phyloP scores from a whole-genome alignment of 2,888 invertebrate genomes.

The Cryptosula pallasiana region DNA sequence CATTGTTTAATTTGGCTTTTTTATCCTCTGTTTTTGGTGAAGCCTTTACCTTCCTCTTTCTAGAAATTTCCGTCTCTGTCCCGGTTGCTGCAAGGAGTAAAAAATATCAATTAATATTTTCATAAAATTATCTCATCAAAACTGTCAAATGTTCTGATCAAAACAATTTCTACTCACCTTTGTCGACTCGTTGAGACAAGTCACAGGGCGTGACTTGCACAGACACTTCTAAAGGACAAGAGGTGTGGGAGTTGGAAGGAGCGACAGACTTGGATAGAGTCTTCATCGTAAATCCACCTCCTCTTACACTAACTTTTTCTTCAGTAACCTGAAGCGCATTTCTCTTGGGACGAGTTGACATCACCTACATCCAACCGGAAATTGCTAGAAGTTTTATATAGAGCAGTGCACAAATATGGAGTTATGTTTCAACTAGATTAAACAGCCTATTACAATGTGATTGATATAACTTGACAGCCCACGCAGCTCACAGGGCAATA shows the following conservation, averaged over 20 bases:
- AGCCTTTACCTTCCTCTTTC: slow-evolving; percentile 7
- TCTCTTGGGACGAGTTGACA: not conserved
- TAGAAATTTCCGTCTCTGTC: not conserved
- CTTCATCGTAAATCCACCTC: not conserved
- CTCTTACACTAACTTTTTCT: not conserved
- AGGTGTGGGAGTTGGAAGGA: not conserved
- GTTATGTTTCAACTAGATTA: too few relatives aligned
- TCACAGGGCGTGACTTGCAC: slow-evolving; percentile 20
- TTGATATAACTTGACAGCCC: not conserved
- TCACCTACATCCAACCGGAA: too few relatives aligned
- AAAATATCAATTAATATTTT: too few relatives aligned
- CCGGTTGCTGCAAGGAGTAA: too few relatives aligned
- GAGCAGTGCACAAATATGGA: too few relatives aligned
- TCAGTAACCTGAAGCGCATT: not conserved
- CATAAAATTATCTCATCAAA: too few relatives aligned
- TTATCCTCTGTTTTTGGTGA: not conserved
- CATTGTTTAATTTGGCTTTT: too few relatives aligned
- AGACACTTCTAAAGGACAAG: not conserved
- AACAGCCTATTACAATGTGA: not conserved
- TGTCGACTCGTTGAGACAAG: not conserved
- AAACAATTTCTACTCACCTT: not conserved
- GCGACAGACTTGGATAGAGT: not conserved
- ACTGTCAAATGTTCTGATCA: too few relatives aligned
- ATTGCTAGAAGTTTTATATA: too few relatives aligned
- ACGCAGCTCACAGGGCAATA: too few relatives aligned